Conservation (phyloP, 2,888 invertebrate genomes). For the Poecilus cupreus region DNA sequence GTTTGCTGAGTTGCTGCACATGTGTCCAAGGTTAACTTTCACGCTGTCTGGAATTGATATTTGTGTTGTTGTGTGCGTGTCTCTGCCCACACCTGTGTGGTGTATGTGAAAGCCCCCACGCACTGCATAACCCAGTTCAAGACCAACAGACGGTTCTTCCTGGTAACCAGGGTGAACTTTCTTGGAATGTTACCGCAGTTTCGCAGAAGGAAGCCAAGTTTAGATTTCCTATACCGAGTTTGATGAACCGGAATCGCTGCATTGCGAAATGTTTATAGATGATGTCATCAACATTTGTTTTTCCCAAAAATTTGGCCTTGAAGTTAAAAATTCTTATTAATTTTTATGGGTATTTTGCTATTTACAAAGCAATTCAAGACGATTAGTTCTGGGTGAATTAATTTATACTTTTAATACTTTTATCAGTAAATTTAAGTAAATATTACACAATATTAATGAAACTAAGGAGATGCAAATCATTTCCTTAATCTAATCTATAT, state of each 20-base stretch:
- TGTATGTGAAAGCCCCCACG: background rate
- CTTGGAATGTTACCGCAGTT: background rate
- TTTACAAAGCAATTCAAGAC: background rate
- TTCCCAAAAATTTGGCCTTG: background rate
- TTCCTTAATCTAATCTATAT: too few relatives aligned
- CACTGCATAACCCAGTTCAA: background rate
- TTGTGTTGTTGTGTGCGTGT: background rate
- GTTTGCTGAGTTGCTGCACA: background rate
- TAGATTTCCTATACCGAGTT: background rate
- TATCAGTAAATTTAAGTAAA: background rate
- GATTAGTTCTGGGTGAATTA: background rate
- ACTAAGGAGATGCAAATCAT: too few relatives aligned
- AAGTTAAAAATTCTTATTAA: background rate
- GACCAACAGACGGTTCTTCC: background rate
- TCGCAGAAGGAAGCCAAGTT: background rate
- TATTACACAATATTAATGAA: too few relatives aligned
- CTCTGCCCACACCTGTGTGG: constrained; percentile 2
- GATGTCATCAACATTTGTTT: background rate
- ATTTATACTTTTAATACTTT: background rate
- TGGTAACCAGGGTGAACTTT: background rate
- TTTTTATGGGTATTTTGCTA: background rate
- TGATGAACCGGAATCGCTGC: background rate
- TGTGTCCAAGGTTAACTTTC: constrained; percentile 26
- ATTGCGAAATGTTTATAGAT: background rate
- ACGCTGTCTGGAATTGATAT: constrained; percentile 8